Evolutionary conservation across 2,888 invertebrate species (phyloP), one percentile per base, ranked within the genome.

Genomic region (Drosophila kambysellisi): DNA sequence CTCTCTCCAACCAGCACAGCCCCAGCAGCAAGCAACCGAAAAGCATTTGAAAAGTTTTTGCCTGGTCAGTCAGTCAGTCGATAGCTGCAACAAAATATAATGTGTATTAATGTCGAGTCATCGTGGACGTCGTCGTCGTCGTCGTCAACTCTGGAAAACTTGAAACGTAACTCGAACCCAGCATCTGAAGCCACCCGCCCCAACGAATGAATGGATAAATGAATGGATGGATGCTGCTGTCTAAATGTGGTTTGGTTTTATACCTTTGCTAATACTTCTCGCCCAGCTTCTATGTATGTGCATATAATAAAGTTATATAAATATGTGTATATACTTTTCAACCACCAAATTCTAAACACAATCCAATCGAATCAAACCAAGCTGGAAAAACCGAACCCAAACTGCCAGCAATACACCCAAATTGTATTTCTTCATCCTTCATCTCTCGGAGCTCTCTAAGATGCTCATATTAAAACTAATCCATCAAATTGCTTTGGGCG

Each of bases 81-180:
- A 85, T 85, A 83, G 89, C 84, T 82, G 88, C 76, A 76, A 70
- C 81, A 66, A 81, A 83, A 79, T 81, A 84, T 86, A 88, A 79
- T 88, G 76, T 78, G 86, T 78, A 89, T 78, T 89, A 86, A 87
- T 79, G 88, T 83, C 86, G 73, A 86, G 76, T 89, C 88, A 88
- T 84, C 82, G 81, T 70, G n/a, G n/a, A n/a, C 76, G 59, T 67
- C 33, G 56, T 62, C 79, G 46, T 83, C 82, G 82, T 70, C 79
- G 57, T 68, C 29, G 57, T 63, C 79, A 72, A 80, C 76, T 64
- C 56, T 48, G 63, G 57, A 66, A 64, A 81, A 76, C 77, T 82
- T 82, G 41, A 79, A 71, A 58, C 80, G 59, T 63, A 69, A 66
- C 73, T 70, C 73, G 39, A 71, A 61, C 64, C 66, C 20, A 48